These are phyloP conservation scores for Acrocephalus arundinaceus DNA, from an alignment of 2,113 vertebrate species.

Conservation along the genomic window DNA sequence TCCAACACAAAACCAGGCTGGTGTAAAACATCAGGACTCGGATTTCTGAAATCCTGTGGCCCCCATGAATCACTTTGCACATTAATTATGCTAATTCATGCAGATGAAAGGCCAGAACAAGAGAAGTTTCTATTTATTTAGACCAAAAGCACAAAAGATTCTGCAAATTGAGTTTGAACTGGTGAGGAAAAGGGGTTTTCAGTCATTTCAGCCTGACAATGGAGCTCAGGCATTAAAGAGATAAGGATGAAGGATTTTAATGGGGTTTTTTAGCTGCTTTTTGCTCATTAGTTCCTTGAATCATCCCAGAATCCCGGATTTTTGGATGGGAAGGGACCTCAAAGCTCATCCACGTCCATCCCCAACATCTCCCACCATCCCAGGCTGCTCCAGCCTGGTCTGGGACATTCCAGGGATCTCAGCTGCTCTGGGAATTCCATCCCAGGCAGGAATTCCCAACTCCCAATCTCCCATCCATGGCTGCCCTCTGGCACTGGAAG, in stretches of 20 bases:
- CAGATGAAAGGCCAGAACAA: not conserved
- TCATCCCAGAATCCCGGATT: not conserved
- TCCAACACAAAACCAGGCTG: not conserved
- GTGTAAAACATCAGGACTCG: not conserved
- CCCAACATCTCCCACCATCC: fast-evolving
- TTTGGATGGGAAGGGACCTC: not conserved
- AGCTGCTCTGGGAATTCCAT: not conserved
- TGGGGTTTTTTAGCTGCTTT: not conserved
- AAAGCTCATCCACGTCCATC: fast-evolving
- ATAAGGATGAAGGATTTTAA: not conserved
- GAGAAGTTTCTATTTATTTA: not conserved
- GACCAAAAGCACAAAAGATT: not conserved
- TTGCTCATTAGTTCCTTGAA: not conserved
- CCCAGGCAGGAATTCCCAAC: not conserved
- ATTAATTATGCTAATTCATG: not conserved
- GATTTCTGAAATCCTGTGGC: not conserved
- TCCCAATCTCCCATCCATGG: not conserved
- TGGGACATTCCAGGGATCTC: not conserved
- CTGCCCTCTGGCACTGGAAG: too few species aligned
- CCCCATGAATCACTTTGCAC: not conserved
- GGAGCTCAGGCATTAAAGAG: not conserved
- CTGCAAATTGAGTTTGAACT: not conserved
- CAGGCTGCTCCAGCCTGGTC: not conserved
- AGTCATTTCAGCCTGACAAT: not conserved
- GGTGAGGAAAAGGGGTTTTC: not conserved